Percentiles rank a stretch among this genome's conserved stretches.
phyloP scores from a whole-genome alignment of 1,140 invertebrate species.

The Drosophila truncata region DNA sequence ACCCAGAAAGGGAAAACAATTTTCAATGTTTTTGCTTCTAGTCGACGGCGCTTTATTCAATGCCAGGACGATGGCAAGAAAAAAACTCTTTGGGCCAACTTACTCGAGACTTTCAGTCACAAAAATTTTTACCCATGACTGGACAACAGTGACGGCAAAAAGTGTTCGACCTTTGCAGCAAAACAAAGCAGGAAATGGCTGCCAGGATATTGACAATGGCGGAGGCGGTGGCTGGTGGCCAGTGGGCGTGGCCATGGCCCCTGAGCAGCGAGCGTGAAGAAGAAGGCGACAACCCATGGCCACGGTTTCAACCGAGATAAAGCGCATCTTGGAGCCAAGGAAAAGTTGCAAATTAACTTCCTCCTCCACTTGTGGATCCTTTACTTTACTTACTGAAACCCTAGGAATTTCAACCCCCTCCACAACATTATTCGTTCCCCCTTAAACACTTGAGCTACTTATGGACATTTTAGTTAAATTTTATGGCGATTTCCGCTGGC shows the following conservation, averaged over 20 bases:
- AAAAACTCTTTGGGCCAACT: constrained; percentile 63
- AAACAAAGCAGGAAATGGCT: constrained; percentile 76
- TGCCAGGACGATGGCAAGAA: constrained; percentile 46
- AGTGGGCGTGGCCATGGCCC: constrained; percentile 43
- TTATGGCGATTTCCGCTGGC: constrained; percentile 59
- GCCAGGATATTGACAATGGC: constrained; percentile 73
- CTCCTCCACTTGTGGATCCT: constrained; percentile 63
- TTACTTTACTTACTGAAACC: constrained; percentile 20
- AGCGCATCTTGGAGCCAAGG: constrained; percentile 48
- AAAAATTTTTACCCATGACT: constrained; percentile 70
- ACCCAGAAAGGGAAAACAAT: constrained; percentile 71
- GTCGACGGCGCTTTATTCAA: constrained; percentile 77
- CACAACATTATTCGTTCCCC: constrained; percentile 8
- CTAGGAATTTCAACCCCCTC: not conserved
- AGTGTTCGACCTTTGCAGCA: constrained; percentile 60
- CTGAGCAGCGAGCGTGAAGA: constrained; percentile 60
- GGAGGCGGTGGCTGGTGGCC: constrained; percentile 8
- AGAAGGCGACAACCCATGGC: constrained; percentile 54
- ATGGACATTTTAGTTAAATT: constrained; percentile 80
- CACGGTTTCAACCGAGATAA: constrained; percentile 6
- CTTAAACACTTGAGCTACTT: constrained; percentile 61
- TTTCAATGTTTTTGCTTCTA: constrained; percentile 81
- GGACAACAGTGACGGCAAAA: constrained; percentile 63
- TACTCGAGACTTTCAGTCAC: constrained; percentile 63
- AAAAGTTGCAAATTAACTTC: constrained; percentile 41